A percentile compares a stretch with the other conserved stretches of the same genome.
phyloP scores from a whole-genome alignment of 2,113 vertebrate genomes.

The Coregonus clupeaformis region DNA sequence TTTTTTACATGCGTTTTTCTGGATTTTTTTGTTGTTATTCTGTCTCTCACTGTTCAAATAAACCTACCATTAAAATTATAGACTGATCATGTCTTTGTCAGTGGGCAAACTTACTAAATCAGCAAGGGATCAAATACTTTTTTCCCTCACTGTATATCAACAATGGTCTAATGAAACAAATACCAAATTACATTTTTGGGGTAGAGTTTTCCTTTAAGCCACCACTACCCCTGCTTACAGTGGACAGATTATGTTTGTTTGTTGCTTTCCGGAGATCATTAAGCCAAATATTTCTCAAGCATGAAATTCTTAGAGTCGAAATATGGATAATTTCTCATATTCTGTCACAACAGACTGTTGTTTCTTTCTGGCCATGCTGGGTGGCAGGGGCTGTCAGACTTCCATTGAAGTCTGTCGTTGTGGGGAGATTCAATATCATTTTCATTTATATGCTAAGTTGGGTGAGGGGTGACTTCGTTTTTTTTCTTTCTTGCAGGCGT shows the following conservation, averaged over 20 bases:
- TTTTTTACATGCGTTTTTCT: no score
- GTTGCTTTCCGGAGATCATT: constrained; percentile 5
- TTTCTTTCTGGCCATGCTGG: constrained; percentile 27
- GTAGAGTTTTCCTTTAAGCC: no score
- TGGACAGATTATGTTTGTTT: not conserved
- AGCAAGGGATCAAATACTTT: no score
- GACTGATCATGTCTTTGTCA: no score
- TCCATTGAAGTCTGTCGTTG: constrained; percentile 47
- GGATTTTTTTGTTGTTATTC: no score
- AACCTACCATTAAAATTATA: no score
- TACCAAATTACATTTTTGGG: no score
- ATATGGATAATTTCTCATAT: constrained; percentile 6
- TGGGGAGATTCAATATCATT: constrained; percentile 58
- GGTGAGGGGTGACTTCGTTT: constrained; percentile 23
- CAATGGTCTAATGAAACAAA: not conserved
- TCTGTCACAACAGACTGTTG: constrained; percentile 29
- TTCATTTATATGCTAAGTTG: constrained; percentile 68
- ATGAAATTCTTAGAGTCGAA: not conserved
- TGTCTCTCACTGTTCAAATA: no score
- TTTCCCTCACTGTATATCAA: no score
- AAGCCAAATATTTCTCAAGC: constrained; percentile 10
- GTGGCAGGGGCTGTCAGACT: constrained; percentile 23
- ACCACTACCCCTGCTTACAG: not conserved
- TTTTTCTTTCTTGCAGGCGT: constrained; percentile 31
- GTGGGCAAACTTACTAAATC: no score